A percentile compares a stretch with the other conserved stretches of the same genome.
These are phyloP conservation scores for Ichneumon xanthorius DNA, from an alignment of 2,888 invertebrate species.

Conservation along the genomic window DNA sequence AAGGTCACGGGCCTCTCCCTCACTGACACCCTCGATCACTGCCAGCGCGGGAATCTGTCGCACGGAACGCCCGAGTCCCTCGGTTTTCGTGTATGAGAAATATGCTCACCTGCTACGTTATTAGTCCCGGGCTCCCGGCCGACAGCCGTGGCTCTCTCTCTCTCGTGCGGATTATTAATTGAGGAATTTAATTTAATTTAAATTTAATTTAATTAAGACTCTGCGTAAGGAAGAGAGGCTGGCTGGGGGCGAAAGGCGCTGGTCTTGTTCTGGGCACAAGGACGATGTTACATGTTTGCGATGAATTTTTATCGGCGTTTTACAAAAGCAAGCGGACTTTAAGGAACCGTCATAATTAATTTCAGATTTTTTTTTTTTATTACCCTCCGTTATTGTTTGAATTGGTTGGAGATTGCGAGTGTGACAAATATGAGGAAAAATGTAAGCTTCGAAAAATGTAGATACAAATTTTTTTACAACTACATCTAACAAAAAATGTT, in stretches of 20 bases:
- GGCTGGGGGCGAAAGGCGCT: background rate
- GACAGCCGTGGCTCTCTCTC: slow-evolving; percentile 19
- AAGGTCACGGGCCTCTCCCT: slow-evolving; percentile 43
- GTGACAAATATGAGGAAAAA: too few relatives aligned
- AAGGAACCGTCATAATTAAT: too few relatives aligned
- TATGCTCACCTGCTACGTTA: slow-evolving; percentile 28
- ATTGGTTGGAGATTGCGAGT: too few relatives aligned
- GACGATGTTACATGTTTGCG: background rate
- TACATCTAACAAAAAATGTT: too few relatives aligned
- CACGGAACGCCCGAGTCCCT: slow-evolving; percentile 15
- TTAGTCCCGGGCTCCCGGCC: slow-evolving; percentile 10
- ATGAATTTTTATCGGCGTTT: too few relatives aligned
- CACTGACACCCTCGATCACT: slow-evolving; percentile 52
- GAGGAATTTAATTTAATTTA: slow-evolving; percentile 26
- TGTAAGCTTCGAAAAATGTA: too few relatives aligned
- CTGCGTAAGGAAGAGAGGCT: too few relatives aligned
- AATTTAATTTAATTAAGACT: slow-evolving; percentile 12
- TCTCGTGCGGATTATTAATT: slow-evolving; percentile 20
- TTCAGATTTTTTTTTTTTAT: background rate
- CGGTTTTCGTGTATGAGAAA: slow-evolving; percentile 30
- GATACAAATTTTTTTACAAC: background rate
- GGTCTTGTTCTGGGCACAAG: too few relatives aligned
- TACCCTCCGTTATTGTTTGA: too few relatives aligned
- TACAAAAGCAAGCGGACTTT: too few relatives aligned
- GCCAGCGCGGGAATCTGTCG: slow-evolving; percentile 66